Conservation (phyloP, 2,113 vertebrate genomes). For the Myiagra hebetior region DNA sequence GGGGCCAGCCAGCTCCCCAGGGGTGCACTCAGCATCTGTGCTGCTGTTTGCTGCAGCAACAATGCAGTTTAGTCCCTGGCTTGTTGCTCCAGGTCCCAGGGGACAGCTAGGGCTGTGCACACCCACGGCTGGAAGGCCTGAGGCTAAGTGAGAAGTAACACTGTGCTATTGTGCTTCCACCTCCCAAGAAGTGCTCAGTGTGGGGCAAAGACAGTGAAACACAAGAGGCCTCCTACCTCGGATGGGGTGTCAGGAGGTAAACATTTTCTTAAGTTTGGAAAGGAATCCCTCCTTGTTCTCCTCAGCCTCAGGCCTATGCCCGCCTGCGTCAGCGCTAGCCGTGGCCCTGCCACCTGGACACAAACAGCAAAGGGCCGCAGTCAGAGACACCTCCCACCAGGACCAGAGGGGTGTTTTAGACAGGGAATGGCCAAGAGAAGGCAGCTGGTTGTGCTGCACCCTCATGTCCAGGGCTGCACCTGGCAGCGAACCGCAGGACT, state of each 20-base stretch:
- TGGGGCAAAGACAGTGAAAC: conserved; percentile 15
- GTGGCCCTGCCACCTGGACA: conserved; percentile 87
- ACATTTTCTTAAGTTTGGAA: conserved; percentile 91
- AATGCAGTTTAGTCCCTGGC: background rate
- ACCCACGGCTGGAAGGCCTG: background rate
- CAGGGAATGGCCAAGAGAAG: background rate
- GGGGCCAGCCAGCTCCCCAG: background rate
- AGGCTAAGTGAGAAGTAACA: conserved; percentile 19
- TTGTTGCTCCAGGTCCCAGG: background rate
- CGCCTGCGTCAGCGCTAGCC: conserved; percentile 75
- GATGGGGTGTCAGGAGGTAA: conserved; percentile 84
- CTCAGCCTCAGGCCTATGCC: conserved; percentile 79
- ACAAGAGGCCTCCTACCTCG: conserved; percentile 79
- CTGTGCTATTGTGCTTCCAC: background rate
- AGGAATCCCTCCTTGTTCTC: conserved; percentile 86
- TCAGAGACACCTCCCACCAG: conserved; percentile 49
- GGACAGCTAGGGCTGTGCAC: background rate
- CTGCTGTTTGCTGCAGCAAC: background rate
- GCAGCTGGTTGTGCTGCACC: background rate
- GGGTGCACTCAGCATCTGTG: background rate
- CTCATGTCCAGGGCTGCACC: accelerated
- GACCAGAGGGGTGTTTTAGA: background rate
- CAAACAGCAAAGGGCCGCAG: conserved; percentile 75
- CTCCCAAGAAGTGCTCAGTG: background rate
- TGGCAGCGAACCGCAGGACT: background rate